Conservation (phyloP, 53 echinoderm and acorn worm genomes). For the Paelopatides confundens region DNA sequence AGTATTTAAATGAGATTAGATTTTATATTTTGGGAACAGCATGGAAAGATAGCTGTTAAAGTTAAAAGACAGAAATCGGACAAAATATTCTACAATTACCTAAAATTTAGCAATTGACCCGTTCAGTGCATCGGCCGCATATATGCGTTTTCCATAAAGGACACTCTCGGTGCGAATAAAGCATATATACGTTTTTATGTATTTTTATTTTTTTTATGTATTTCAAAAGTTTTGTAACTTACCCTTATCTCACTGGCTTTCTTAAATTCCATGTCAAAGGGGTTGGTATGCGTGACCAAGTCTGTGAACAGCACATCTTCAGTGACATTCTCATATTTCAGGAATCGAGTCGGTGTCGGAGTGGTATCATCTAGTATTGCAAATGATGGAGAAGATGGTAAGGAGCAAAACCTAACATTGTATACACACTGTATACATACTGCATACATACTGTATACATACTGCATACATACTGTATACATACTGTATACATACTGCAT, state of each 20-base stretch:
- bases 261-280: constrained; percentile 87
- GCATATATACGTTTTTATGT: background rate
- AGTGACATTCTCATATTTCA: constrained; percentile 77
- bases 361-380: constrained; percentile 81
- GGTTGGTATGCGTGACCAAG: constrained; percentile 69
- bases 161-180: too few relatives aligned
- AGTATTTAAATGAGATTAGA: too few relatives aligned
- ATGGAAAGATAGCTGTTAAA: too few relatives aligned
- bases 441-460: background rate
- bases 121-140: too few relatives aligned
- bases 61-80: too few relatives aligned
- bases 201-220: background rate
- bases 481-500: too few relatives aligned
- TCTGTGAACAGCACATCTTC: constrained; percentile 84
- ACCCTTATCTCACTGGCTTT: constrained; percentile 66
- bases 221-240: too few relatives aligned
- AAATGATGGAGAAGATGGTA: background rate
- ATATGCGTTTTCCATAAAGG: too few relatives aligned
- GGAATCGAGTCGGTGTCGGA: constrained; percentile 90
- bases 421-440: background rate
- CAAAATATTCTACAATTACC: too few relatives aligned
- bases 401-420: background rate
- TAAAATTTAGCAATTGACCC: too few relatives aligned
- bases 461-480: too few relatives aligned
- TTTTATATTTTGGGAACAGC: too few relatives aligned